These are phyloP conservation scores for Rhyacophila evoluta DNA, from an alignment of 2,888 invertebrate species.

Conservation along the genomic window DNA sequence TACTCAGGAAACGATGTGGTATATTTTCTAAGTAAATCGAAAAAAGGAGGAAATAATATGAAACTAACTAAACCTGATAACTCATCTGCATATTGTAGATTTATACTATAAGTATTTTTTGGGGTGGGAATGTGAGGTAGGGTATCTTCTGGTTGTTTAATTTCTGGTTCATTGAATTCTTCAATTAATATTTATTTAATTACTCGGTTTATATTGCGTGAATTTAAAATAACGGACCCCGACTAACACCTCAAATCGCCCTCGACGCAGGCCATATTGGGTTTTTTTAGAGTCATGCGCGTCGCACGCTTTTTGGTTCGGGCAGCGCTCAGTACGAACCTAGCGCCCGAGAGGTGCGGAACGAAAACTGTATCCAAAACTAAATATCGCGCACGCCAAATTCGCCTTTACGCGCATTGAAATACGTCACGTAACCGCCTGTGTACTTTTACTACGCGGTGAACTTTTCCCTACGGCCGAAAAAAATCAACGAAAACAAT, in stretches of 20 bases:
- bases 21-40: too few species aligned
- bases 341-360: slow-evolving; percentile 27
- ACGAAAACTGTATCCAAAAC: neutral
- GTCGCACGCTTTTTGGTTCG: slow-evolving; percentile 25
- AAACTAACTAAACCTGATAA: too few species aligned
- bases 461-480: neutral
- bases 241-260: neutral
- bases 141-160: too few species aligned
- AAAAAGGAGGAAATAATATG: too few species aligned
- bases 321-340: slow-evolving; percentile 31
- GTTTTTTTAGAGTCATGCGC: slow-evolving; percentile 33
- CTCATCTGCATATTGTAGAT: too few species aligned
- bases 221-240: too few species aligned
- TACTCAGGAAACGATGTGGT: too few species aligned
- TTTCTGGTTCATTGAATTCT: too few species aligned
- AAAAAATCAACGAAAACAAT: slow-evolving; percentile 5
- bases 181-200: too few species aligned
- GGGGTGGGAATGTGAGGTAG: too few species aligned
- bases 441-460: neutral
- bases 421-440: neutral
- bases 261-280: neutral
- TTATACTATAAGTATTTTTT: too few species aligned
- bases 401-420: neutral
- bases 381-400: neutral
- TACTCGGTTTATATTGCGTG: too few species aligned